Evolutionary conservation across 2,888 invertebrate species (phyloP), one percentile per base, ranked within the genome.

Genomic region (Polyommatus icarus): DNA sequence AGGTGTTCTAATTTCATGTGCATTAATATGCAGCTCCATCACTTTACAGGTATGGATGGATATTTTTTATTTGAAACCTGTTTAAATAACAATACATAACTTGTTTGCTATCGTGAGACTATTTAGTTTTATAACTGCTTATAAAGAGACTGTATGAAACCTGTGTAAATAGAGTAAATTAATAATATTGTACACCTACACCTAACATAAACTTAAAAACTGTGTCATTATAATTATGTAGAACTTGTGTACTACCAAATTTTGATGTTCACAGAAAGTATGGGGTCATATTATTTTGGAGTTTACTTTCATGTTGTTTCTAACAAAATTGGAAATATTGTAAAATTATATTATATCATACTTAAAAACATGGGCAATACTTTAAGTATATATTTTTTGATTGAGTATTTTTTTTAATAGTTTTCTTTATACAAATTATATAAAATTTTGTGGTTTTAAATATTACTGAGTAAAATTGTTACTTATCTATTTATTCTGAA

Each of bases 21-120:
- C 15, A 67, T 32, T 18, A 32, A 67, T 29, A 67, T 29, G 29
- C 24, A 61, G 61, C 18, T 29, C 67, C 67, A 50, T 46, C 46
- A 36, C 3, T 40, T 72, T 40, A 72, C 72, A 71, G n/a, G 67
- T 29, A 29, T 24, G 24, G 20, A 10, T 12, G 3, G 10, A 61
- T 61, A 61, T 61, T 61, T 61, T 61, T 61, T 24, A 12, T 24
- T 61, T 61, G 61, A 72, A 72, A 72, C 71, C 36, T 20, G 40
- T 40, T 72, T 40, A 40, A 36, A 72, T 72, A 36, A 72, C 40
- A 40, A 72, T 72, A 20, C 40, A 10, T 40, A 40, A 67, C 20
- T 72, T 40, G 40, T 72, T 72, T 20, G 72, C 36, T 71, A 18
- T 71, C n/a, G 18, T 5, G 36, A 18, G 10, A 61, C 24, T 24